Evolutionary conservation across 2,797 vertebrate genomes (phyloP), one percentile per base, ranked within the genome.

Genomic region (Alfaro cultratus): DNA sequence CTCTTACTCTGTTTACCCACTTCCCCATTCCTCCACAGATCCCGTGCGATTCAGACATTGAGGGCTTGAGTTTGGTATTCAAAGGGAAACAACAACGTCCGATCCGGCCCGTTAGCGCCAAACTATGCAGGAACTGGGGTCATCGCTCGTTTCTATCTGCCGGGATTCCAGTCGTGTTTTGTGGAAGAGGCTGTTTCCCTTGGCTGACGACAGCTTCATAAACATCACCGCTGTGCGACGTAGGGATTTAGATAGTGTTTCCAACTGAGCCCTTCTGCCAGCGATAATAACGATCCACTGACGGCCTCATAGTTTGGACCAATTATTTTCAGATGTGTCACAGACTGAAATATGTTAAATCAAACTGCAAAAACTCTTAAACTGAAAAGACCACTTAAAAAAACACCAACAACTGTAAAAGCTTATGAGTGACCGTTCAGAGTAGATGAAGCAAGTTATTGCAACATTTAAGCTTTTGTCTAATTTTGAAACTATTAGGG

Each of bases 121-220:
- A 84, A 89, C 75, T 77, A 55, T 13, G 72, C 82, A 53, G 77
- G 64, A 86, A 83, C 75, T n/a, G 79, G 80, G 77, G 81, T 83
- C 85, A 83, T 90, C 84, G 16, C 85, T 74, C 31, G 47, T 78
- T 86, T 91, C 85, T 89, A 88, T 91, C 88, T 68, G 79, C 78
- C 75, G 68, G 78, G 85, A 94, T 94, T 95, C 93, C 92, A 79
- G 76, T 81, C 86, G 57, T 90, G 90, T 92, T 93, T 93, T 80
- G 86, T 81, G 82, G 82, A 92, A 87, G 89, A 92, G 90, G 72
- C 86, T 91, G 89, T 93, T 94, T 93, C 87, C 82, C 85, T 93
- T 94, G 92, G 94, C 91, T 86, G 89, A 86, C 83, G 84, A 88
- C 83, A 86, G 87, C 85, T 89, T 90, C 89, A 92, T 93, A 92